Percentiles rank a stretch among this genome's conserved stretches.
These are phyloP conservation scores for Sisor rabdophorus DNA, from an alignment of 2,113 vertebrate species.

Conservation along the genomic window DNA sequence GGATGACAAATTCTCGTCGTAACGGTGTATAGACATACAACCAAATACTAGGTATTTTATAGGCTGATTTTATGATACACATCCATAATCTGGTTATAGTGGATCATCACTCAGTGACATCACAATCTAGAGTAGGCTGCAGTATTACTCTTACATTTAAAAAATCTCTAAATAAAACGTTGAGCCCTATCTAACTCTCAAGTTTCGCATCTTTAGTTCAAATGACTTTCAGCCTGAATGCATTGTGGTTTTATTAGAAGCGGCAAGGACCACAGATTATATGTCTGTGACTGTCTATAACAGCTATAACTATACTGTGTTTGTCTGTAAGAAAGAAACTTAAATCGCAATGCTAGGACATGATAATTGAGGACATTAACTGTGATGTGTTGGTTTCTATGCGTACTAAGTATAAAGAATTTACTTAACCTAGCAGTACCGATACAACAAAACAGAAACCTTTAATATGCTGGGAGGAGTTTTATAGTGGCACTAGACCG, in stretches of 20 bases:
- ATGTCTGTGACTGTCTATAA: background rate
- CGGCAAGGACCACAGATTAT: background rate
- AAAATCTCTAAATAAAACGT: too few species aligned
- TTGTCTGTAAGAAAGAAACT: background rate
- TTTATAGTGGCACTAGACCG: background rate
- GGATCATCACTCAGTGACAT: too few species aligned
- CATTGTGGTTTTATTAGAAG: background rate
- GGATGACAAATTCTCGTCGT: too few species aligned
- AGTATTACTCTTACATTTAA: too few species aligned
- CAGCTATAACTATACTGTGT: background rate
- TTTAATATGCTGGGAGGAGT: background rate
- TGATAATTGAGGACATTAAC: background rate
- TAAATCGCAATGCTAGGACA: background rate
- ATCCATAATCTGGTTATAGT: too few species aligned
- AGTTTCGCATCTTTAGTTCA: background rate
- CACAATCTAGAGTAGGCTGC: too few species aligned
- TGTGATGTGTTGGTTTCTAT: background rate
- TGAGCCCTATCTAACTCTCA: too few species aligned
- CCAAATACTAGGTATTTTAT: too few species aligned
- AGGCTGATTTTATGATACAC: too few species aligned
- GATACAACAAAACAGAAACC: constrained; percentile 4
- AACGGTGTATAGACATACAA: too few species aligned
- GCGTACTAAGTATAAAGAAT: background rate
- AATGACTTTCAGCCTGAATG: background rate
- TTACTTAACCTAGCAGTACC: background rate